phyloP scores from a whole-genome alignment of 2,113 vertebrate species.

The Fulica atra region DNA sequence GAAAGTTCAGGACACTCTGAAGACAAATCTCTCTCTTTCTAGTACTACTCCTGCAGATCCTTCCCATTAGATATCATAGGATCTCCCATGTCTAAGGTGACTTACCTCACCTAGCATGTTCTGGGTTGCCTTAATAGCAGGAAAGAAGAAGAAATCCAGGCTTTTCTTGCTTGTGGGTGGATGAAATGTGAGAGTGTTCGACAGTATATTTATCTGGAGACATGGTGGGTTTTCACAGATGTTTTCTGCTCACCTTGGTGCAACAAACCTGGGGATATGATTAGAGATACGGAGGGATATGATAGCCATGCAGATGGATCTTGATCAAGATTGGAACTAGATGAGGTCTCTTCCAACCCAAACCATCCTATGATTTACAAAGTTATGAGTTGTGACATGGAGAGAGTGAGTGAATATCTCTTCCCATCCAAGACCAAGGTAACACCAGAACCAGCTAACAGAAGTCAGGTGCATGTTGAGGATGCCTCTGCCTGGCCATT shows the following conservation, averaged over 20 bases:
- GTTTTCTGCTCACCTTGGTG: neutral
- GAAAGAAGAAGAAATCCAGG: neutral
- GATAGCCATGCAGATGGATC: neutral
- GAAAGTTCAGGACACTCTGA: neutral
- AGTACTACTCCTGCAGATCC: neutral
- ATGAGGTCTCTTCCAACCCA: too few species aligned
- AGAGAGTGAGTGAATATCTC: neutral
- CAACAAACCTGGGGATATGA: neutral
- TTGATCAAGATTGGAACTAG: too few species aligned
- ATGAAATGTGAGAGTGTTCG: neutral
- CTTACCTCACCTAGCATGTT: neutral
- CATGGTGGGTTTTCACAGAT: neutral
- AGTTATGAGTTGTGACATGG: neutral
- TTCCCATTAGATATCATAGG: neutral
- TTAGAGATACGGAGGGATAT: neutral
- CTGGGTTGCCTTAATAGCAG: neutral
- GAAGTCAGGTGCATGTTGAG: neutral
- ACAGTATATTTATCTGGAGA: neutral
- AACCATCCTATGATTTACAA: too few species aligned
- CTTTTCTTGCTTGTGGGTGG: neutral
- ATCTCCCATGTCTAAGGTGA: neutral
- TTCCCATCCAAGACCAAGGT: neutral
- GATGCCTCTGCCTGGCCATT: neutral
- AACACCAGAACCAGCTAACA: neutral
- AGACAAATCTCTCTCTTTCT: neutral